Evolutionary conservation across 2,888 invertebrate species (phyloP).

Genomic region (Drosophila nigricruria): DNA sequence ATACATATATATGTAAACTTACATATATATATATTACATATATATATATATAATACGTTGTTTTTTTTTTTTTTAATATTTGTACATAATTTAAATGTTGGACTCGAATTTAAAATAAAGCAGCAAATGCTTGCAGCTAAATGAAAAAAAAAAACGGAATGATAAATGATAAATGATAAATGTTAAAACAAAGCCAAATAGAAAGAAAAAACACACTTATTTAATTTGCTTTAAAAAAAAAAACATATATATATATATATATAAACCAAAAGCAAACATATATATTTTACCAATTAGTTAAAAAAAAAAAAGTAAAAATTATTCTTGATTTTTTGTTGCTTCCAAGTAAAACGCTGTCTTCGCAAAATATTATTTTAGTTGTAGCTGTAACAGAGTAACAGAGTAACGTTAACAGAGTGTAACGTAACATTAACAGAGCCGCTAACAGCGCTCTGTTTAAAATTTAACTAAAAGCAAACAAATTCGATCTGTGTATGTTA

Average conservation of each 20-base stretch:
- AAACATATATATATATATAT: background rate
- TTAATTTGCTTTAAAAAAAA: constrained; percentile 39
- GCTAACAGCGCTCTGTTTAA: background rate
- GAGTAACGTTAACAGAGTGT: background rate
- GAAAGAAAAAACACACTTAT: constrained; percentile 36
- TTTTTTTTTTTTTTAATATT: constrained; percentile 66
- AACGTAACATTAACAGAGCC: constrained; percentile 4
- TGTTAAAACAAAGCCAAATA: constrained; percentile 63
- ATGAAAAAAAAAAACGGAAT: constrained; percentile 23
- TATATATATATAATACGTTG: constrained; percentile 25
- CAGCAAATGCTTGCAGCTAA: constrained; percentile 58
- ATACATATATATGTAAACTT: constrained; percentile 30
- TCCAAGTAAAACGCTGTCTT: constrained; percentile 77
- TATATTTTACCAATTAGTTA: constrained; percentile 51
- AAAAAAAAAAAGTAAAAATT: too few species aligned
- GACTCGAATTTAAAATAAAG: constrained; percentile 78
- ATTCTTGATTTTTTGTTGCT: constrained; percentile 58
- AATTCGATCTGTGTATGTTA: constrained; percentile 15
- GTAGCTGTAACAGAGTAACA: constrained; percentile 27
- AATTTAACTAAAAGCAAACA: constrained; percentile 7
- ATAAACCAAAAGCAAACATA: constrained; percentile 5
- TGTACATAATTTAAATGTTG: constrained; percentile 79
- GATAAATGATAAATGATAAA: constrained; percentile 9
- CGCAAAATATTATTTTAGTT: constrained; percentile 66
- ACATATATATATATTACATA: constrained; percentile 25